phyloP scores from a whole-genome alignment of 2,888 invertebrate genomes.

The Synanthedon vespiformis region DNA sequence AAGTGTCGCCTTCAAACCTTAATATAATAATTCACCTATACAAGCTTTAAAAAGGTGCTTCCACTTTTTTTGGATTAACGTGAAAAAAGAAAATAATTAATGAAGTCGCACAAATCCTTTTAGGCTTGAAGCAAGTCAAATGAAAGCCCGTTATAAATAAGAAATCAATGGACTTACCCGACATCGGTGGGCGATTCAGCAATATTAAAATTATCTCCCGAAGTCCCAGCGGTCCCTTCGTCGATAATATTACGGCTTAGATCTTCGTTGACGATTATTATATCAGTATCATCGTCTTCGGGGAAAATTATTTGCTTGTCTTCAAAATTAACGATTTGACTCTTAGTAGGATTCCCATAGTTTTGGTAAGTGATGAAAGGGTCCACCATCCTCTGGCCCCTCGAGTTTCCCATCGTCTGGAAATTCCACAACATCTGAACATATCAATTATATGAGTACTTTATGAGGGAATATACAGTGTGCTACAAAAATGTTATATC shows the following conservation, averaged over 20 bases:
- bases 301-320: slow-evolving; percentile 55
- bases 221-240: slow-evolving; percentile 24
- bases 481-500: no score
- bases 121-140: no score
- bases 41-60: no score
- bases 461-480: neutral
- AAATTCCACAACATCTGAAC: slow-evolving; percentile 86
- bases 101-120: no score
- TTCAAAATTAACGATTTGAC: slow-evolving; percentile 41
- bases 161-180: neutral
- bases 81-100: no score
- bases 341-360: slow-evolving; percentile 39
- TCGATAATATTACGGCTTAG: slow-evolving; percentile 36
- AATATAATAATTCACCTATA: no score
- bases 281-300: slow-evolving; percentile 55
- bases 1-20: no score
- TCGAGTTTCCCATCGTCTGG: slow-evolving; percentile 78
- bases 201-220: slow-evolving; percentile 25
- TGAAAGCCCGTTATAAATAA: no score
- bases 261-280: slow-evolving; percentile 60
- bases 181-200: slow-evolving; percentile 18
- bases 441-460: slow-evolving; percentile 57
- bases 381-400: slow-evolving; percentile 76
- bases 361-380: slow-evolving; percentile 54
- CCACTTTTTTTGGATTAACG: no score